Conservation (phyloP, 64 coral and sea anemone species). For the Hydrozoanthus tunicans region DNA sequence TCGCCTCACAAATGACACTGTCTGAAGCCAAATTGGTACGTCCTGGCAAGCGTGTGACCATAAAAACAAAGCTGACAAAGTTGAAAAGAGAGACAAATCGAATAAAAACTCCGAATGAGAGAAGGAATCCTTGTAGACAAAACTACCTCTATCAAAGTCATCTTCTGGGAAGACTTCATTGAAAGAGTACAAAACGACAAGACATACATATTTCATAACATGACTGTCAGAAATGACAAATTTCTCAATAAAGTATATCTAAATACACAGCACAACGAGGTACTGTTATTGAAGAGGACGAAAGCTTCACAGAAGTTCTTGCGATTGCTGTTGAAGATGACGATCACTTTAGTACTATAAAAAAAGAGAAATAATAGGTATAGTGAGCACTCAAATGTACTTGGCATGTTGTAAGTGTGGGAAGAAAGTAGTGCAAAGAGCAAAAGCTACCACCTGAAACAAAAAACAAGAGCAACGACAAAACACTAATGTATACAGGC, state of each 20-base stretch:
- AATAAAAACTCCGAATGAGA: not conserved
- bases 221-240: constrained; percentile 19
- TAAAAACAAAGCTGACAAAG: constrained; percentile 62
- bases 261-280: constrained; percentile 5
- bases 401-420: not conserved
- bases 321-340: constrained; percentile 16
- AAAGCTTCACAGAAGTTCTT: constrained; percentile 16
- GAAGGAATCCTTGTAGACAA: constrained; percentile 14
- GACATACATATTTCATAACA: constrained; percentile 9
- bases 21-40: constrained; percentile 36
- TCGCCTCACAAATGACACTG: constrained; percentile 36
- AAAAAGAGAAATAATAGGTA: constrained; percentile 9
- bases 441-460: constrained; percentile 10
- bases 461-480: constrained; percentile 17
- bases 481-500: constrained; percentile 10
- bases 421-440: constrained; percentile 16
- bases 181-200: constrained; percentile 22
- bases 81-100: constrained; percentile 35
- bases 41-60: constrained; percentile 47
- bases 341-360: constrained; percentile 19
- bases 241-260: constrained; percentile 18
- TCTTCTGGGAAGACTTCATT: constrained; percentile 31
- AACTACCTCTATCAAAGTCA: constrained; percentile 40
- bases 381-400: constrained; percentile 1
- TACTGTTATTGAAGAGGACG: not conserved